Percentiles rank a stretch among this genome's conserved stretches.
Evolutionary conservation across 2,113 vertebrate species (phyloP).

Genomic region (Paratilapia polleni): DNA sequence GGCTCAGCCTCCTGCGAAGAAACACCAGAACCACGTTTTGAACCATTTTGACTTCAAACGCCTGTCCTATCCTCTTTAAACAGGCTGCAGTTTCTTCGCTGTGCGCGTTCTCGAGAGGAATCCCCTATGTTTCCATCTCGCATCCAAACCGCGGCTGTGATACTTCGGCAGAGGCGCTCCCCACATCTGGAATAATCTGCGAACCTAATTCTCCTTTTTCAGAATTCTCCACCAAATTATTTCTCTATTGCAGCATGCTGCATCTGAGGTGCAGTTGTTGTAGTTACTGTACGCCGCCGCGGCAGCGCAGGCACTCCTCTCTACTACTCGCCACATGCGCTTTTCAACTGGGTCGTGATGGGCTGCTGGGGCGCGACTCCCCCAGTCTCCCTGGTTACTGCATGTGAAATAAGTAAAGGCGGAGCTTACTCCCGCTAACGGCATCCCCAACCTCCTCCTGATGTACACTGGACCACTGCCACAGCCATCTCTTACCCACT

Average conservation of each 20-base stretch:
- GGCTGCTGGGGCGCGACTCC: constrained; percentile 58
- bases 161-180: constrained; percentile 70
- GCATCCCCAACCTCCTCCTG: constrained; percentile 65
- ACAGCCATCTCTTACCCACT: constrained; percentile 1
- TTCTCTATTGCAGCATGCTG: not conserved
- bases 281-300: not conserved
- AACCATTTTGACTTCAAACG: constrained; percentile 80
- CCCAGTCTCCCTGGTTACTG: constrained; percentile 75
- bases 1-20: constrained; percentile 98
- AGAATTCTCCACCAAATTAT: constrained; percentile 18
- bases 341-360: constrained; percentile 72
- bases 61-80: constrained; percentile 14
- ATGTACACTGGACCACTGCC: constrained; percentile 18
- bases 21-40: constrained; percentile 95
- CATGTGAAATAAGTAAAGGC: constrained; percentile 64
- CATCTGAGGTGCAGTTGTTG: constrained; percentile 14
- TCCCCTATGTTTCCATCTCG: constrained; percentile 76
- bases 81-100: constrained; percentile 55
- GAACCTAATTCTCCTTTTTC: not conserved
- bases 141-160: constrained; percentile 76
- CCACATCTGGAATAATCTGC: constrained; percentile 75
- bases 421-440: constrained; percentile 60
- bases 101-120: constrained; percentile 69
- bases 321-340: constrained; percentile 35
- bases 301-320: constrained; percentile 16